phyloP scores from a whole-genome alignment of 2,113 vertebrate species.

The Daboia siamensis region DNA sequence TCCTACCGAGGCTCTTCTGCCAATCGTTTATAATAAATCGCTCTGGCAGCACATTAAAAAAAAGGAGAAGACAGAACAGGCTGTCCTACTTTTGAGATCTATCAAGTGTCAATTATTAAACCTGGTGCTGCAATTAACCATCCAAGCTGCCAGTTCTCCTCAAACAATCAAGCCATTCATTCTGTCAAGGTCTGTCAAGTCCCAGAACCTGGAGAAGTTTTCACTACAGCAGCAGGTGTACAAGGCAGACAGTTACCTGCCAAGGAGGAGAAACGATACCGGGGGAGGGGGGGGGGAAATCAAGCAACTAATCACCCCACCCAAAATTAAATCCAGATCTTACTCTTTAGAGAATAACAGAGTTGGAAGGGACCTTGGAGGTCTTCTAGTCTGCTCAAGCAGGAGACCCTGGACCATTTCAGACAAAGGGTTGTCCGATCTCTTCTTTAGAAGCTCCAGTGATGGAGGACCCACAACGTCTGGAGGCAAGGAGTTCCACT shows the following conservation, averaged over 20 bases:
- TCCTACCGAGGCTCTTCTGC: not conserved
- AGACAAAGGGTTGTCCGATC: rapidly evolving
- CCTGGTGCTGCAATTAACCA: conserved; percentile 53
- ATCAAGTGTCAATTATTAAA: conserved; percentile 57
- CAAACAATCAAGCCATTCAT: conserved; percentile 49
- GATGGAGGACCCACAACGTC: no score
- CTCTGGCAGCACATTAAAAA: conserved; percentile 42
- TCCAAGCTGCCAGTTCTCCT: conserved; percentile 48
- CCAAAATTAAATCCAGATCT: not conserved
- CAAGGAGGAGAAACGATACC: not conserved
- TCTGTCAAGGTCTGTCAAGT: not conserved
- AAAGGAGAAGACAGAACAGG: not conserved
- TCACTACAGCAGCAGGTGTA: conserved; percentile 27
- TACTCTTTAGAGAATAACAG: no score
- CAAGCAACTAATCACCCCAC: not conserved
- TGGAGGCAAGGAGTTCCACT: no score
- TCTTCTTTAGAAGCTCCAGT: no score
- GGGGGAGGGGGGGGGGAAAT: not conserved
- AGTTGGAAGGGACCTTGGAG: not conserved
- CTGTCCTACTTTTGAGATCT: conserved; percentile 37
- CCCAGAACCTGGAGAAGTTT: not conserved
- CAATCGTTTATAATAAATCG: conserved; percentile 37
- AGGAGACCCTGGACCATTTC: no score
- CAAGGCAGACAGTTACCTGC: conserved; percentile 12
- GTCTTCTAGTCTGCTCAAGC: not conserved